Base-by-base conservation (phyloP, 2,113 vertebrate genomes). In the Syrmaticus mikado region DNA sequence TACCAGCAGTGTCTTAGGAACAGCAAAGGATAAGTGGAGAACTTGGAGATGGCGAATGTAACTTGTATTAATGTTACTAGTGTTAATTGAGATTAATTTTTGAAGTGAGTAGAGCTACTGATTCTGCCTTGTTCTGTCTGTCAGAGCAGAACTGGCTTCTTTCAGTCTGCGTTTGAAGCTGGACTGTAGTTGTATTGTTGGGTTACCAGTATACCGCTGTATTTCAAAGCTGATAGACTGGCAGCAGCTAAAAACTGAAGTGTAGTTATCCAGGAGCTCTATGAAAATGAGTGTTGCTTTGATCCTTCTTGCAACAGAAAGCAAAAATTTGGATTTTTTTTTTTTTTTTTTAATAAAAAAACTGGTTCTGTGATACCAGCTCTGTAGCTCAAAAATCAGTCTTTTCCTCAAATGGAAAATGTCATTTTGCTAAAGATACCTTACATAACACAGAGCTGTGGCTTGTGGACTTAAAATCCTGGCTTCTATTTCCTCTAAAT, bases 401-500 rank as follows among this genome's bases (percentile, higher is more conserved):
- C 68, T 82, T 95, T 86, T 87, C 71, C 85, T 94, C 57, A 77
- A 87, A 76, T 72, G 77, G 64, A 94, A 93, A 73, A 81, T 22
- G 13, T 48, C 61, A 73, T 87, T 94, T 92, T 90, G 82, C 89
- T 90, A 72, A 85, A 93, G 71, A 81, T 89, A 66, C 13, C 36
- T 87, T 82, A 46, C 9, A 77, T 90, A 58, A 41, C 25, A 46
- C 43, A 85, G 60, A 88, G 76, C 86, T 93, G 87, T 93, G 85
- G 62, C 75, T 72, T 94, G 50, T 90, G 92, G 73, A 79, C 57
- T n/a, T 79, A 8, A 71, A 94, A 52, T 78, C 60, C 90, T 62
- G 32, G 87, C 64, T 90, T 95, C 87, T 96, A 78, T 95, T 96
- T 95, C 73, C 79, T 90, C 65, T 95, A 87, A 92, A 95, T 94